Evolutionary conservation across 2,113 vertebrate species (phyloP).

Genomic region (Nematolebias whitei): DNA sequence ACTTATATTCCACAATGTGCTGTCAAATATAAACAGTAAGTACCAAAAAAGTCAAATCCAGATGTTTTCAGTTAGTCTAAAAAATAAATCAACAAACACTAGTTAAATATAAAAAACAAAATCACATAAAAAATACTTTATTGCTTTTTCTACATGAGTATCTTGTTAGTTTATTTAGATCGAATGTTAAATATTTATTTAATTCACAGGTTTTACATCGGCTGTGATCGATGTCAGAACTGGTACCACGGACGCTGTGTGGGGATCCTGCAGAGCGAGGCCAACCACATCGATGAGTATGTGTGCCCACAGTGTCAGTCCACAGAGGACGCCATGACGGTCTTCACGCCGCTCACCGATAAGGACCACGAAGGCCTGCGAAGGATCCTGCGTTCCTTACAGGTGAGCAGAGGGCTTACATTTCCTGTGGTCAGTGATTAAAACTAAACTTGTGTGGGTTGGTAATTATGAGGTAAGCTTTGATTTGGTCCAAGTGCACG

Average conservation of each 20-base stretch:
- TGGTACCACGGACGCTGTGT: conserved; percentile 99
- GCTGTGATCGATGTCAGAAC: conserved; percentile 98
- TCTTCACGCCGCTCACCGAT: conserved; percentile 94
- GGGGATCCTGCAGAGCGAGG: conserved; percentile 97
- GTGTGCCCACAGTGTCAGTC: conserved; percentile 99
- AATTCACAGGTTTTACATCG: conserved; percentile 96
- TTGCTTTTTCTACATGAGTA: not conserved
- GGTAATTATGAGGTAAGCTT: not conserved
- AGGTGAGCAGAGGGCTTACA: conserved; percentile 72
- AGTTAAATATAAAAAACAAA: not conserved
- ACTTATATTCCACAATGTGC: no score
- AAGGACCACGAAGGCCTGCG: conserved; percentile 96
- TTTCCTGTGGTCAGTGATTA: not conserved
- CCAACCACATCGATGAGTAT: conserved; percentile 97
- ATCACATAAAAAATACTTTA: not conserved
- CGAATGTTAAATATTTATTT: not conserved
- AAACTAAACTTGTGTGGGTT: no score
- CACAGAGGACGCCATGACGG: conserved; percentile 98
- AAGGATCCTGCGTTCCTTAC: conserved; percentile 91
- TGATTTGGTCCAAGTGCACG: not conserved
- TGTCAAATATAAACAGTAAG: not conserved
- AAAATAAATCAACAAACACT: not conserved
- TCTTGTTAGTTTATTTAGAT: not conserved
- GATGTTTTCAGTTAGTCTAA: not conserved
- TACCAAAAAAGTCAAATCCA: not conserved